A percentile compares a stretch with the other conserved stretches of the same genome.
phyloP scores from a whole-genome alignment of 1,140 invertebrate genomes.

The Drosophila aff. region DNA sequence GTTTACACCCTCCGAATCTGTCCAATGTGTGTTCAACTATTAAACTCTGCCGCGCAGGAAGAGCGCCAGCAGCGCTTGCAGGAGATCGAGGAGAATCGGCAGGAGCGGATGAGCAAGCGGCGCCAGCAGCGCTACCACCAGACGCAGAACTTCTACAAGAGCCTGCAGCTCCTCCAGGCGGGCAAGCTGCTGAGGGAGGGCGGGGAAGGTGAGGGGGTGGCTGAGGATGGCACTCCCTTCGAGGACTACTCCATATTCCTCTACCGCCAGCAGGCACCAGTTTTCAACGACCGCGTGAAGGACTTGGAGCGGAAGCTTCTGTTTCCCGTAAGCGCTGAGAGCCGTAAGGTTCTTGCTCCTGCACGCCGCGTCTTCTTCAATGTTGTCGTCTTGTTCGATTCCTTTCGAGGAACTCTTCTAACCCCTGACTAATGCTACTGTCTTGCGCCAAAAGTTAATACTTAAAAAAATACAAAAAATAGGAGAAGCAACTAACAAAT shows the following conservation, averaged over 20 bases:
- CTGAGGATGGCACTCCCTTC: slow-evolving; percentile 86
- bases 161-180: slow-evolving; percentile 91
- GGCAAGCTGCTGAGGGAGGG: slow-evolving; percentile 86
- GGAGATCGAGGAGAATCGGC: slow-evolving; percentile 89
- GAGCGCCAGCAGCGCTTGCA: slow-evolving; percentile 88
- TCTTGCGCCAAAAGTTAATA: neutral
- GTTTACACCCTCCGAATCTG: slow-evolving; percentile 21
- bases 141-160: slow-evolving; percentile 91
- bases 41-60: slow-evolving; percentile 86
- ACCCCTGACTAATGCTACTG: slow-evolving; percentile 29
- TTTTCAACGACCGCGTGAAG: slow-evolving; percentile 92
- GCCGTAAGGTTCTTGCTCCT: slow-evolving; percentile 15
- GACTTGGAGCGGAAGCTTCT: slow-evolving; percentile 91
- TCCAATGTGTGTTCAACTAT: slow-evolving; percentile 55
- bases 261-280: slow-evolving; percentile 90
- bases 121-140: slow-evolving; percentile 89
- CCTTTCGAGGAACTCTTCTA: slow-evolving; percentile 12
- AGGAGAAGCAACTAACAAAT: slow-evolving; percentile 8
- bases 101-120: slow-evolving; percentile 88
- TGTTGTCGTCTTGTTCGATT: slow-evolving; percentile 31
- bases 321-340: slow-evolving; percentile 89
- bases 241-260: slow-evolving; percentile 91
- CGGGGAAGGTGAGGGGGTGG: slow-evolving; percentile 64
- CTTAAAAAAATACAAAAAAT: neutral
- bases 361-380: slow-evolving; percentile 35